Evolutionary conservation across 2,888 invertebrate genomes (phyloP).

Genomic region (Acanthococcus lagerstroemiae): DNA sequence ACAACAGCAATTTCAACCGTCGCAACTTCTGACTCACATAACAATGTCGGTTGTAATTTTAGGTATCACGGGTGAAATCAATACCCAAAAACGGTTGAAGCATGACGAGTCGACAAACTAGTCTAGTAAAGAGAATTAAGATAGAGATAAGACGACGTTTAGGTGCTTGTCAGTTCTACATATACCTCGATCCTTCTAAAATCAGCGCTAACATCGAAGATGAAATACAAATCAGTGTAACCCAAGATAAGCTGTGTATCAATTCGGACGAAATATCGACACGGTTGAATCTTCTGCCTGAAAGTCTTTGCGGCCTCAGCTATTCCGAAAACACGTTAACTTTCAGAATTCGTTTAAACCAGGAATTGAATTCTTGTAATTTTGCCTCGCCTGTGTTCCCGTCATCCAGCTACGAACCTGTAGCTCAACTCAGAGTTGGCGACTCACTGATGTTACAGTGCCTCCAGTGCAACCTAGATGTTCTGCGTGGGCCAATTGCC

Average conservation of each 20-base stretch:
- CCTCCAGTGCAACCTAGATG: not conserved
- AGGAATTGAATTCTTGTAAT: not conserved
- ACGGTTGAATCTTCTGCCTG: not conserved
- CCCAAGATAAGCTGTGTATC: not conserved
- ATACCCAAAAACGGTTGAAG: too few relatives aligned
- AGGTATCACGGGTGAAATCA: too few relatives aligned
- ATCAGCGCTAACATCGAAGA: not conserved
- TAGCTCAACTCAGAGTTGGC: not conserved
- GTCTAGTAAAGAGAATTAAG: slow-evolving; percentile 3
- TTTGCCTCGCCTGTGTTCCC: not conserved
- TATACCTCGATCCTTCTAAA: not conserved
- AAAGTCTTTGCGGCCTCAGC: slow-evolving; percentile 4
- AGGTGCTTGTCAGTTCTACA: slow-evolving; percentile 19
- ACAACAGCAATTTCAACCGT: too few relatives aligned
- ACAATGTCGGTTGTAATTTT: too few relatives aligned
- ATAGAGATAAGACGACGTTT: slow-evolving; percentile 16
- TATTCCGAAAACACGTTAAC: not conserved
- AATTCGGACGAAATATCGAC: not conserved
- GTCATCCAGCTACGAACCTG: not conserved
- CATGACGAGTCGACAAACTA: too few relatives aligned
- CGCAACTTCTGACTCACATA: too few relatives aligned
- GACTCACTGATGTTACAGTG: not conserved
- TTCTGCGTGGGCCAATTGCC: not conserved
- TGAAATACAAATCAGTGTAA: not conserved
- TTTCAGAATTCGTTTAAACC: slow-evolving; percentile 1